Evolutionary conservation across 1,140 invertebrate genomes (phyloP), one percentile per base, ranked within the genome.

Genomic region (Ceratina japonica): DNA sequence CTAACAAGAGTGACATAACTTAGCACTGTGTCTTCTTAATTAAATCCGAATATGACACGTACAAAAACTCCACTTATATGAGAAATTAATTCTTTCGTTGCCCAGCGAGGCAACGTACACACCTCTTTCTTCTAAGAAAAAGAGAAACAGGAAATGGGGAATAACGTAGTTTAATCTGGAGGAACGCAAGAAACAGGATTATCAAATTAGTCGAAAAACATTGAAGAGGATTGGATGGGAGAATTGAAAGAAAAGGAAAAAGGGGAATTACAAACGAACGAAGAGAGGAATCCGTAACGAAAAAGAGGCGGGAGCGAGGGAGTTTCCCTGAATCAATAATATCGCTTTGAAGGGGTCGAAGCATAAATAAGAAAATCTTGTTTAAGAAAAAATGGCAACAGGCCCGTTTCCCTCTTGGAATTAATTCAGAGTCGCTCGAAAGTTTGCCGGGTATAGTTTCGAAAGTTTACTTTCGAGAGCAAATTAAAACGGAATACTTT

Each of bases 31-130:
- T 31, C 27, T 31, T 31, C 27, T 4, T 31, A 4, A 31, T 31
- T 31, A 31, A 31, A 31, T 31, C 27, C 27, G 4, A 31, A 31
- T 31, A 31, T 31, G 4, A 31, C 27, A 63, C 44, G 1, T 27
- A n/a, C 1, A 58, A 22, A 7, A 15, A 12, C 54, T 4, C 49
- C 20, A 2, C 20, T 37, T 31, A 16, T 1, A 27, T 27, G n/a
- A 58, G 54, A 58, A 51, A 58, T 70, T 70, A 58, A 51, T 65
- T 81, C 52, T n/a, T n/a, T n/a, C n/a, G n/a, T n/a, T n/a, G n/a
- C 18, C 58, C 49, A n/a, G 66, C 44, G 24, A 79, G 5, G 22
- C 27, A 75, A 69, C 12, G 10, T 10, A 44, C 5, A 44, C 10
- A 44, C 37, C 5, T 44, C 10, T 44, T 44, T 7, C 7, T 44